Evolutionary conservation across 2,113 vertebrate species (phyloP), one percentile per base, ranked within the genome.

Genomic region (Beaufortia kweichowensis): DNA sequence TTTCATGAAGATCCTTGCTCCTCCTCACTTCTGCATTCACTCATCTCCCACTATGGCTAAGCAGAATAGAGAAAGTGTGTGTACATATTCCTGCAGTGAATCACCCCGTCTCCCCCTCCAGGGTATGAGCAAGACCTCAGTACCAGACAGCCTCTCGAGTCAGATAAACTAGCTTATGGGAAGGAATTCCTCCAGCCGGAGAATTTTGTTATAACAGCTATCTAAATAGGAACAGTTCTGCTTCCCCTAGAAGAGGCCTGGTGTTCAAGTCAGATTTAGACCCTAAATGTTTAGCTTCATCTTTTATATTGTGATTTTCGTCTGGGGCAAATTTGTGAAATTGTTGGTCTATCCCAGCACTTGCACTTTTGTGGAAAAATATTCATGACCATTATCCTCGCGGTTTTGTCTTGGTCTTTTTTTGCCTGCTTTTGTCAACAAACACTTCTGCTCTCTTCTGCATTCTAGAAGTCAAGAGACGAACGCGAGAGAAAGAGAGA

Each of bases 71-170:
- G 64, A 71, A 55, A 19, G 21, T 69, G 39, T 83, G 76, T 79
- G 72, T 69, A 79, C 79, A 84, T 79, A 79, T 60, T 62, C 39
- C n/a, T 39, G 31, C 64, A 66, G 69, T 84, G 79, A 84, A 68
- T 84, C 83, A 84, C 6, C 15, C 3, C 53, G 35, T 39, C 28
- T 59, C 33, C 67, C 35, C 35, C 73, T 76, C 48, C 28, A 55
- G 65, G 69, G 55, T 33, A 21, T 28, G 39, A 82, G 56, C 24
- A 72, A 43, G 46, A 72, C 41, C 4, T 79, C 73, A 56, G 48
- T 41, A 33, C 68, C 66, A 57, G 65, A 23, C 63, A 62, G 43
- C 33, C 43, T 55, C 53, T 24, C 41, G 61, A 15, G 53, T 41
- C 65, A 68, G 56, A 77, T 76, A 68, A 74, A 65, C 68, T 74